Evolutionary conservation across 2,888 invertebrate genomes (phyloP), one percentile per base, ranked within the genome.

Genomic region (Galeopsomyia nigrocyanea): DNA sequence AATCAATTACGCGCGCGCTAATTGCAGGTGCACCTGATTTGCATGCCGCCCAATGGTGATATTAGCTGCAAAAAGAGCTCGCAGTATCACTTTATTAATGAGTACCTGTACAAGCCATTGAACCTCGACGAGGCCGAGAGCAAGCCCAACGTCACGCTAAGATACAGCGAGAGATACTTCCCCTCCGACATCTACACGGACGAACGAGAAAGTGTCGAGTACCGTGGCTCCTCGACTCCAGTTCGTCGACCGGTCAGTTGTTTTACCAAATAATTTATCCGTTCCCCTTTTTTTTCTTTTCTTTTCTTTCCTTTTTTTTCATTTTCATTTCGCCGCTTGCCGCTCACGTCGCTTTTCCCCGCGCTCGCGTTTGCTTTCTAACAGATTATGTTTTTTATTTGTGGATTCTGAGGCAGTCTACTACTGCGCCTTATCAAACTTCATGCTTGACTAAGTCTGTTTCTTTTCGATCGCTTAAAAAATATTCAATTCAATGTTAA

Each of bases 61-160:
- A 96, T 94, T 87, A 95, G 93, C 81, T 97, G 96, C 88, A 92
- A 94, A 80, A 94, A 94, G 86, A 96, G 96, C 0, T 92, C 95
- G 9, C 94, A 95, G 83, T 96, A 93, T 86, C 95, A 96, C 86
- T 95, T 96, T 84, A 95, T 97, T 78, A 97, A 97, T 86, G 96
- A 96, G 78, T 96, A 95, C 86, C 89, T 97, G 26, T 96, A 97
- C 89, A 93, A 94, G 81, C 95, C 96, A 2, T 88, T 96, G 82
- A 95, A 95, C 84, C 90, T 92, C 76, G 94, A 94, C 81, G 95
- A 95, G 85, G 93, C 92, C 64, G 92, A 94, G 83, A 90, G 89
- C 79, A 94, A 93, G 79, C 95, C 95, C 39, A 95, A 94, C 83
- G 91, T 94, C 3, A 92, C 94, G 10, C 78, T 89, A 73, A 90